These are phyloP conservation scores for Asbolus verrucosus DNA, from an alignment of 1,140 invertebrate species.

Conservation along the genomic window DNA sequence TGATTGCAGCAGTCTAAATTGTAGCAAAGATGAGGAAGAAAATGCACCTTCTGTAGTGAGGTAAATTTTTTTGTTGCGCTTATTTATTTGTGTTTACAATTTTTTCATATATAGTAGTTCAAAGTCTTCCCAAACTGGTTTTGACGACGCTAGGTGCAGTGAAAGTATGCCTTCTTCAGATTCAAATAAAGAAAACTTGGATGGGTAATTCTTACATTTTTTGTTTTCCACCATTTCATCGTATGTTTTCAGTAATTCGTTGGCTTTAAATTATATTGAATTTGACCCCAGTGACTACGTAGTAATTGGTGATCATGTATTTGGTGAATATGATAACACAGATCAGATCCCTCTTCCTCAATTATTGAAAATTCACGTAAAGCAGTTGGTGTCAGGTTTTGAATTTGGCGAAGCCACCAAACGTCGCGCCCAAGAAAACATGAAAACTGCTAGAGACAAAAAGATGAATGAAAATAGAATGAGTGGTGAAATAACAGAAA, in stretches of 20 bases:
- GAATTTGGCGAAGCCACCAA: conserved; percentile 58
- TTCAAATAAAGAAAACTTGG: conserved; percentile 4
- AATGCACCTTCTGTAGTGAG: too few relatives aligned
- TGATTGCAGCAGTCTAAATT: too few relatives aligned
- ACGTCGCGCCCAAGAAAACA: conserved; percentile 51
- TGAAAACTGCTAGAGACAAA: conserved; percentile 48
- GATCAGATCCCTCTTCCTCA: conserved; percentile 55
- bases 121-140: neutral
- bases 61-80: too few relatives aligned
- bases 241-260: neutral
- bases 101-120: neutral
- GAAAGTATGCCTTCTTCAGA: conserved; percentile 2
- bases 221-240: too few relatives aligned
- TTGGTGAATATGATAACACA: conserved; percentile 36
- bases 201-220: too few relatives aligned
- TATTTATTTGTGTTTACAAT: too few relatives aligned
- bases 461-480: conserved; percentile 42
- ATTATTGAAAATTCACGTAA: conserved; percentile 56
- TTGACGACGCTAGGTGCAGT: neutral
- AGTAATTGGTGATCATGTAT: neutral
- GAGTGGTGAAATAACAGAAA: conserved; percentile 39
- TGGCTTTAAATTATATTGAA: neutral
- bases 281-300: neutral
- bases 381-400: conserved; percentile 59
- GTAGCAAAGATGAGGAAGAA: too few relatives aligned